phyloP scores from a whole-genome alignment of 1,140 invertebrate species.

The Limonius californicus region DNA sequence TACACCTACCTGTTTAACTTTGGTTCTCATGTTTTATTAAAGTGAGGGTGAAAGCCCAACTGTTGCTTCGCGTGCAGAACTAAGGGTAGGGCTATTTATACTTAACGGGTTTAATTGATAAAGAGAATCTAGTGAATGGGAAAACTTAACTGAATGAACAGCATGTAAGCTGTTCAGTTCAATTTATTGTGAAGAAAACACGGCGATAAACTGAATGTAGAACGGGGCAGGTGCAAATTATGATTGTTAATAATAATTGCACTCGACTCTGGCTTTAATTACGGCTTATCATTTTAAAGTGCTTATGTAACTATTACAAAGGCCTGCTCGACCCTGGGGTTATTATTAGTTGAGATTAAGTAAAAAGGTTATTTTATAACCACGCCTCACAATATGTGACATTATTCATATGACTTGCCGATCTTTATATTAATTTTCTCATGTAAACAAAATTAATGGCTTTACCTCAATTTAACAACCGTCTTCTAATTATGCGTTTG shows the following conservation, averaged over 20 bases:
- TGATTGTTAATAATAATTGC: too few relatives aligned
- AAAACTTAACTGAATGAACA: neutral
- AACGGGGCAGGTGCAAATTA: too few relatives aligned
- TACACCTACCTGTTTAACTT: neutral
- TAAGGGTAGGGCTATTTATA: neutral
- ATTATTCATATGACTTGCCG: too few relatives aligned
- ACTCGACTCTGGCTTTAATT: too few relatives aligned
- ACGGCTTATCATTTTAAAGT: neutral
- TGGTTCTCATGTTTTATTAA: slow-evolving; percentile 12
- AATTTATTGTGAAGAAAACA: too few relatives aligned
- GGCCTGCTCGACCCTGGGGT: neutral
- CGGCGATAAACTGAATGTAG: too few relatives aligned
- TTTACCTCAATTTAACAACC: too few relatives aligned
- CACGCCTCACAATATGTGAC: neutral
- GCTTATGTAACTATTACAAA: neutral
- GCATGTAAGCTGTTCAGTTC: too few relatives aligned
- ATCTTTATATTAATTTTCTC: too few relatives aligned
- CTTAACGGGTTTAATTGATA: neutral
- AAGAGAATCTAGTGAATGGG: neutral
- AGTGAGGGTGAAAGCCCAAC: neutral
- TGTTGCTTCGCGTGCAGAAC: slow-evolving; percentile 9
- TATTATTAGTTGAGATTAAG: neutral
- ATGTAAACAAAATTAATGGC: too few relatives aligned
- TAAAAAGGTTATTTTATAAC: neutral
- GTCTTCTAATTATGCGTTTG: too few relatives aligned